These are phyloP conservation scores for Acleris laterana DNA, from an alignment of 2,888 invertebrate genomes.

Conservation along the genomic window DNA sequence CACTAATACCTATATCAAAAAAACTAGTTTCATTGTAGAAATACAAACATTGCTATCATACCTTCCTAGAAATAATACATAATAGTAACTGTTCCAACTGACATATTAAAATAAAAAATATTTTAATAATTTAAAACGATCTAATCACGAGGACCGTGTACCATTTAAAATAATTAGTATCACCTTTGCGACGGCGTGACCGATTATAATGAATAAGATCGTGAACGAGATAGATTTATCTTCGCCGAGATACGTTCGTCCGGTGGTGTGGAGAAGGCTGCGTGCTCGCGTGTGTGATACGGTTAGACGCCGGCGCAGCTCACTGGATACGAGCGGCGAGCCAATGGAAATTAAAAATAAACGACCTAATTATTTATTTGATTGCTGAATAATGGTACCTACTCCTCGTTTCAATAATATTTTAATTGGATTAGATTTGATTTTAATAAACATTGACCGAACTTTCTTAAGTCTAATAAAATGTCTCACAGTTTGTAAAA, in stretches of 20 bases:
- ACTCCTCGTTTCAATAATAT: neutral
- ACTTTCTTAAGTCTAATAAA: too few species aligned
- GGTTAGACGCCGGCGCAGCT: conserved; percentile 52
- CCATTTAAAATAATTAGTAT: conserved; percentile 34
- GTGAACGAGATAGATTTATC: conserved; percentile 39
- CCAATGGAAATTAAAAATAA: neutral
- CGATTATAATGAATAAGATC: conserved; percentile 36
- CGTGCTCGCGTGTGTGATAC: conserved; percentile 55
- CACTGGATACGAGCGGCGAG: conserved; percentile 30
- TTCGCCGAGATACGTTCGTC: conserved; percentile 50
- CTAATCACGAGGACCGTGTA: conserved; percentile 16
- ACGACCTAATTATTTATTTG: neutral
- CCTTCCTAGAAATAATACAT: neutral
- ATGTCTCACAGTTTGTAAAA: too few species aligned
- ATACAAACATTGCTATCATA: too few species aligned
- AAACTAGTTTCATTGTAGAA: too few species aligned
- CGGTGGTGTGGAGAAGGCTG: conserved; percentile 49
- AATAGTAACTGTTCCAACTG: neutral
- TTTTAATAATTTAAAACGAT: conserved; percentile 11
- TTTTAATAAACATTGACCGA: too few species aligned
- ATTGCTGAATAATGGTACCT: neutral
- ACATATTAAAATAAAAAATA: neutral
- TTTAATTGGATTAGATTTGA: too few species aligned
- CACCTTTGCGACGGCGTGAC: conserved; percentile 39
- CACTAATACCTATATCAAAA: too few species aligned